A percentile compares a stretch with the other conserved stretches of the same genome.
Conservation (phyloP, 1,140 invertebrate genomes). For the Drosophila bifasciata region DNA sequence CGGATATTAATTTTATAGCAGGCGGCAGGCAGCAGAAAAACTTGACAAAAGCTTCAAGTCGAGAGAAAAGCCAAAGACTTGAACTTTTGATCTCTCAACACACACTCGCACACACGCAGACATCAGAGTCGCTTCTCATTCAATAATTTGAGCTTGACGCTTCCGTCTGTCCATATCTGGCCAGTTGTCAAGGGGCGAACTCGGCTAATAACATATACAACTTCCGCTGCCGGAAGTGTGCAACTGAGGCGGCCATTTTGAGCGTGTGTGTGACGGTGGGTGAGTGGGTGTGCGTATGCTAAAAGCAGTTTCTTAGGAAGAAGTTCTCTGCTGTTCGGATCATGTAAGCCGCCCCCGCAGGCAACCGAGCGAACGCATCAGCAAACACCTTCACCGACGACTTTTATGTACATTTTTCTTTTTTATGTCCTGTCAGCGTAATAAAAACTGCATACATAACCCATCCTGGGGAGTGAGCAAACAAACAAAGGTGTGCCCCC, state of each 20-base stretch:
- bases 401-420: constrained; percentile 74
- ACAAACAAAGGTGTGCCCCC: constrained; percentile 57
- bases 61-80: constrained; percentile 19
- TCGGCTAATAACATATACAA: constrained; percentile 76
- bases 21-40: constrained; percentile 37
- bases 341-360: constrained; percentile 7
- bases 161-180: constrained; percentile 72
- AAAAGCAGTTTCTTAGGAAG: constrained; percentile 42
- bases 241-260: constrained; percentile 75
- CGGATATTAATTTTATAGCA: constrained; percentile 82
- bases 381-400: constrained; percentile 74
- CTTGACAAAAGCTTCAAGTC: constrained; percentile 68
- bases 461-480: constrained; percentile 58
- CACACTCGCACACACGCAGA: constrained; percentile 17
- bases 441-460: constrained; percentile 70
- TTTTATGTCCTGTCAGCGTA: constrained; percentile 77
- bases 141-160: constrained; percentile 72
- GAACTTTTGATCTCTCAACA: constrained; percentile 66
- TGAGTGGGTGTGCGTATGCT: constrained; percentile 47
- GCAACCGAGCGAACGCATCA: constrained; percentile 68
- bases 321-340: constrained; percentile 16
- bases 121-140: constrained; percentile 44
- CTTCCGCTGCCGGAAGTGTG: constrained; percentile 73
- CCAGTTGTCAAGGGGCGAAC: constrained; percentile 63
- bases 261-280: constrained; percentile 2